Conservation (phyloP, 2,113 vertebrate genomes). For the Pluvianellus socialis region DNA sequence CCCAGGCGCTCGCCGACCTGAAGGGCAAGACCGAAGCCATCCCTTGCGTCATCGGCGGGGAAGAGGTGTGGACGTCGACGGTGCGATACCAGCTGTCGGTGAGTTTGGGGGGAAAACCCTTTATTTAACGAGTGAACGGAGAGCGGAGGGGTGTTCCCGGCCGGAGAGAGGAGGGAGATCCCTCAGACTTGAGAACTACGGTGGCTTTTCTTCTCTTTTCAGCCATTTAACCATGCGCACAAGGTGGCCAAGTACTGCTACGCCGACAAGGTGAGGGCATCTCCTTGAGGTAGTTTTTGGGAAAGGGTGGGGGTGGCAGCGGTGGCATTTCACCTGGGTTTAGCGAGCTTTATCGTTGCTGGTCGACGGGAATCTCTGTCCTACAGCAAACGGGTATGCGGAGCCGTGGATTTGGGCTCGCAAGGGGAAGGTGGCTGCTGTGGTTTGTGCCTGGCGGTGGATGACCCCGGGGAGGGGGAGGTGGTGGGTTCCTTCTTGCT, state of each 20-base stretch:
- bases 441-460: background rate
- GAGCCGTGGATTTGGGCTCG: background rate
- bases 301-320: too few species aligned
- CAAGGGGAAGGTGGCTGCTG: background rate
- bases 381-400: accelerated
- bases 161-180: background rate
- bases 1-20: slow-evolving; percentile 80
- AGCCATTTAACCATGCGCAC: slow-evolving; percentile 93
- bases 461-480: background rate
- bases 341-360: background rate
- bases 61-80: slow-evolving; percentile 88
- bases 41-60: slow-evolving; percentile 89
- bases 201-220: background rate
- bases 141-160: background rate
- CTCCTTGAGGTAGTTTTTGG: background rate
- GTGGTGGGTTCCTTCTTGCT: background rate
- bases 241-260: slow-evolving; percentile 96
- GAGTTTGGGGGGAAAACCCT: slow-evolving; percentile 51
- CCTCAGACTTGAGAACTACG: accelerated
- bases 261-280: slow-evolving; percentile 85
- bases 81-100: slow-evolving; percentile 90
- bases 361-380: background rate
- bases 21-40: slow-evolving; percentile 86
- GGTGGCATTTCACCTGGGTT: accelerated
- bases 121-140: accelerated